phyloP scores from a whole-genome alignment of 2,113 vertebrate genomes.

The Seriola quinqueradiata region DNA sequence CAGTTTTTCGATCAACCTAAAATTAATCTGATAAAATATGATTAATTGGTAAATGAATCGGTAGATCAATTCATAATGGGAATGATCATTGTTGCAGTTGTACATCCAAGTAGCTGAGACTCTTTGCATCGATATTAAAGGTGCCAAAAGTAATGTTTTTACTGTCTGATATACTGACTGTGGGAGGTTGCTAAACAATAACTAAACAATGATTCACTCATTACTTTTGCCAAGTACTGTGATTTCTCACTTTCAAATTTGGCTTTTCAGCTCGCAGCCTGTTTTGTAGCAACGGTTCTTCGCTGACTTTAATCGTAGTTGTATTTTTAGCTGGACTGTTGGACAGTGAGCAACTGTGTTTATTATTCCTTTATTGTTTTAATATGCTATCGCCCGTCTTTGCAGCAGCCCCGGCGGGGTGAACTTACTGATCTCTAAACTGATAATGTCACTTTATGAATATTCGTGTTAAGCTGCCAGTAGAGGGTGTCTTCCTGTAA shows the following conservation, averaged over 20 bases:
- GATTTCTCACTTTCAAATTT: slow-evolving; percentile 31
- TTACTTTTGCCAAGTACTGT: slow-evolving; percentile 18
- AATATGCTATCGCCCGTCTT: background rate
- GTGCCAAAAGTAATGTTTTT: background rate
- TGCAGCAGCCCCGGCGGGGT: background rate
- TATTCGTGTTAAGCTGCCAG: too few relatives aligned
- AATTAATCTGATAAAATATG: background rate
- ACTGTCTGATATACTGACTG: slow-evolving; percentile 5
- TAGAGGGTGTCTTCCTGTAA: too few relatives aligned
- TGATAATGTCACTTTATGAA: too few relatives aligned
- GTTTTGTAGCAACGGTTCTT: background rate
- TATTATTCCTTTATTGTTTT: background rate
- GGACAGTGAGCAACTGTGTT: too few relatives aligned
- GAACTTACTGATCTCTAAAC: too few relatives aligned
- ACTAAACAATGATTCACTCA: slow-evolving; percentile 26
- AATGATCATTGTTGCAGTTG: background rate
- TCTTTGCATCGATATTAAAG: background rate
- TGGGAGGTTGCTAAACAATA: slow-evolving; percentile 34
- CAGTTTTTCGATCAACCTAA: too few relatives aligned
- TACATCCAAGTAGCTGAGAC: background rate
- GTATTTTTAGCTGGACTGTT: background rate
- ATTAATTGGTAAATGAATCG: background rate
- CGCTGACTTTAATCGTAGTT: background rate
- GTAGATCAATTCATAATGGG: too few relatives aligned
- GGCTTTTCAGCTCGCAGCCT: background rate